These are phyloP conservation scores for Phylloscopus trochiloides DNA, from an alignment of 2,113 vertebrate species.

Conservation along the genomic window DNA sequence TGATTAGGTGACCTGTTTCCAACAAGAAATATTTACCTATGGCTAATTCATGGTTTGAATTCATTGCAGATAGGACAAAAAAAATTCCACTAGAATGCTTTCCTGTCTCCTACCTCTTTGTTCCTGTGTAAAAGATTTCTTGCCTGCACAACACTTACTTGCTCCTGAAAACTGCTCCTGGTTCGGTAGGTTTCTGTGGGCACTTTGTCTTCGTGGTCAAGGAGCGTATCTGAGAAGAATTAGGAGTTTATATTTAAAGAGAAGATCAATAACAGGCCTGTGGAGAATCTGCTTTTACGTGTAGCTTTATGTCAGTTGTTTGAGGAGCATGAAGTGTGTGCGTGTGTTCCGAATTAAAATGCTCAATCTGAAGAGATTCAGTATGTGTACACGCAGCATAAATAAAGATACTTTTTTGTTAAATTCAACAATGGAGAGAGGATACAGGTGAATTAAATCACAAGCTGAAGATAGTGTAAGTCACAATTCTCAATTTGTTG, in stretches of 20 bases:
- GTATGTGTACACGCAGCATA: background rate
- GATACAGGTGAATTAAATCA: background rate
- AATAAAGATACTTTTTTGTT: background rate
- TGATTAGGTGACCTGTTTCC: background rate
- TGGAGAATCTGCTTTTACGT: background rate
- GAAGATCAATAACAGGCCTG: background rate
- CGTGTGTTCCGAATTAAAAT: background rate
- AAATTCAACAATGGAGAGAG: background rate
- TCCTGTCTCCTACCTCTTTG: background rate
- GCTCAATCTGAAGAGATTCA: background rate
- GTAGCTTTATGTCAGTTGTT: background rate
- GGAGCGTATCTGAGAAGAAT: background rate
- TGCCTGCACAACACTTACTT: background rate
- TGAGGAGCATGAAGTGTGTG: background rate
- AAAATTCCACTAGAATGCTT: background rate
- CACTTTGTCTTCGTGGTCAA: background rate
- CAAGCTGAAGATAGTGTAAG: background rate
- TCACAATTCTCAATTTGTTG: background rate
- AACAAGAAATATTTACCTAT: background rate
- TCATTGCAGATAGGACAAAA: background rate
- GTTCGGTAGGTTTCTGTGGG: background rate
- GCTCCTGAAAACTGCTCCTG: background rate
- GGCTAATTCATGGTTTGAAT: background rate
- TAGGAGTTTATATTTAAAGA: background rate
- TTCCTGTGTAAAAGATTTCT: background rate